phyloP scores from a whole-genome alignment of 1,140 invertebrate genomes.

The Cherax quadricarinatus region DNA sequence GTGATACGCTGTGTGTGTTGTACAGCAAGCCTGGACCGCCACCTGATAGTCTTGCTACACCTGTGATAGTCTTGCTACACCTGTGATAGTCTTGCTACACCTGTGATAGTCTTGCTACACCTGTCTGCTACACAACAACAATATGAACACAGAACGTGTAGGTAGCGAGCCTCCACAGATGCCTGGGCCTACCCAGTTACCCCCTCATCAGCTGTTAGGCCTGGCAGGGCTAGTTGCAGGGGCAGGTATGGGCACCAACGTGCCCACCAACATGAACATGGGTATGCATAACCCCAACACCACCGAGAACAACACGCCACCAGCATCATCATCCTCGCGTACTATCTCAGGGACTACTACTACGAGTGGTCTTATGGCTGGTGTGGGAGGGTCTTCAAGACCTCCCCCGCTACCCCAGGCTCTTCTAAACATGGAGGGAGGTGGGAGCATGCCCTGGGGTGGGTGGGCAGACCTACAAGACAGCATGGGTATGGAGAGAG shows the following conservation, averaged over 20 bases:
- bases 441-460: constrained; percentile 37
- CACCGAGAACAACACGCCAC: background rate
- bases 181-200: constrained; percentile 49
- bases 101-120: background rate
- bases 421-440: constrained; percentile 49
- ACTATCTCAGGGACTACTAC: background rate
- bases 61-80: background rate
- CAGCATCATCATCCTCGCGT: constrained; percentile 15
- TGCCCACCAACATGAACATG: constrained; percentile 41
- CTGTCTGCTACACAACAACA: background rate
- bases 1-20: background rate
- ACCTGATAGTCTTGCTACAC: background rate
- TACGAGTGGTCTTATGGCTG: constrained; percentile 29
- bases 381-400: constrained; percentile 38
- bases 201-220: constrained; percentile 67
- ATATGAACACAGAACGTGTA: constrained; percentile 59
- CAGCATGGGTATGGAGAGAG: constrained; percentile 62
- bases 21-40: background rate
- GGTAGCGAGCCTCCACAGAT: constrained; percentile 62
- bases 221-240: constrained; percentile 67
- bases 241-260: constrained; percentile 63
- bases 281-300: constrained; percentile 43
- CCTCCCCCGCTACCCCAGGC: constrained; percentile 47
- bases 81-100: background rate
- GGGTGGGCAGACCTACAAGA: constrained; percentile 65